phyloP scores from a whole-genome alignment of 2,113 vertebrate genomes.

The Heterochromis multidens region DNA sequence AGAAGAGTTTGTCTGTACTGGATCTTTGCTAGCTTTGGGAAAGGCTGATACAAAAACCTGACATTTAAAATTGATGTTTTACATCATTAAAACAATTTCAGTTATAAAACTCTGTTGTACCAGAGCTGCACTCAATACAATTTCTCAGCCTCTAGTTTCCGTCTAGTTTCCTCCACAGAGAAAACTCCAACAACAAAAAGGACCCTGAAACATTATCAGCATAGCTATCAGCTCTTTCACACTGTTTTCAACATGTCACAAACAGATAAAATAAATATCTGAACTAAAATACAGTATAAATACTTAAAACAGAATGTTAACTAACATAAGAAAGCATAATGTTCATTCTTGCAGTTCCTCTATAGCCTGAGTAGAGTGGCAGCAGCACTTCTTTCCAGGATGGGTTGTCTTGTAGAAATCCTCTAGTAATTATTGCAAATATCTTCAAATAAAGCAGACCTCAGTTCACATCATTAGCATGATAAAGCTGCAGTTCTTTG shows the following conservation, averaged over 20 bases:
- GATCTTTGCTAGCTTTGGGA: neutral
- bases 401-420: neutral
- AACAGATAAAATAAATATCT: neutral
- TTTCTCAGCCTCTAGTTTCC: neutral
- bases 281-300: neutral
- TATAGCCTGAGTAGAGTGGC: neutral
- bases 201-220: neutral
- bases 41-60: neutral
- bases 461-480: neutral
- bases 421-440: neutral
- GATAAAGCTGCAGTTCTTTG: neutral
- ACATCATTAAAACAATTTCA: slow-evolving; percentile 33
- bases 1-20: neutral
- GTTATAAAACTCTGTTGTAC: neutral
- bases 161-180: neutral
- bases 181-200: neutral
- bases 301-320: neutral
- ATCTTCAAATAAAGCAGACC: neutral
- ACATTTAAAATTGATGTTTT: slow-evolving; percentile 13
- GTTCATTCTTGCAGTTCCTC: neutral
- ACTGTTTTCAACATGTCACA: neutral
- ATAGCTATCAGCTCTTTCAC: neutral
- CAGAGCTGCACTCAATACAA: neutral
- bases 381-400: neutral
- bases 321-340: neutral